Evolutionary conservation across 2,113 vertebrate genomes (phyloP).

Genomic region (Craseonycteris thonglongyai): DNA sequence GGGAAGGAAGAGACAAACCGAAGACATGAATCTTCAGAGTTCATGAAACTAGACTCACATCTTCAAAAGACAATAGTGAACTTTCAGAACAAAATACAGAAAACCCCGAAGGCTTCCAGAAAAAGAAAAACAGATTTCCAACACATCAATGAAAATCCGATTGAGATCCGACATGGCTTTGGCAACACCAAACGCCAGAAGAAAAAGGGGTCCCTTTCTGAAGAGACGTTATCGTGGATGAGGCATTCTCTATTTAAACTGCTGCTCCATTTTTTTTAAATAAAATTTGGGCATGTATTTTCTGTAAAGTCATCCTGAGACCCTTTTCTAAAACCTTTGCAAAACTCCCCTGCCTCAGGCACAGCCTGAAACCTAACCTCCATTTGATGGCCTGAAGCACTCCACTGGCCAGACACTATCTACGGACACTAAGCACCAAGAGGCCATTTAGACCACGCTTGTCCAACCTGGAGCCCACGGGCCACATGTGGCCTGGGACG

Average conservation of each 20-base stretch:
- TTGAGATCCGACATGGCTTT: not conserved
- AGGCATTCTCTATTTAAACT: not conserved
- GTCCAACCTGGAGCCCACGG: too few relatives aligned
- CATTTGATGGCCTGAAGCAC: fast-evolving
- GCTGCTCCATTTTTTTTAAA: not conserved
- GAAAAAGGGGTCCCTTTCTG: not conserved
- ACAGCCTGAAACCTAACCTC: not conserved
- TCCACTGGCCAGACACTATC: not conserved
- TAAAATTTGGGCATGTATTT: fast-evolving
- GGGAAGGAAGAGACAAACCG: not conserved
- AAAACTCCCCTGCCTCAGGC: not conserved
- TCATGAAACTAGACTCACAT: not conserved
- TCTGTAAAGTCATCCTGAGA: not conserved
- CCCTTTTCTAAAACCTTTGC: not conserved
- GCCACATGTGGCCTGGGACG: too few relatives aligned
- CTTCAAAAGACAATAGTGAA: not conserved
- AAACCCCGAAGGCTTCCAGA: not conserved
- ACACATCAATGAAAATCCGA: not conserved
- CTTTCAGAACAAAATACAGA: not conserved
- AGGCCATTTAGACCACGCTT: not conserved
- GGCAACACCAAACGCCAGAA: too few relatives aligned
- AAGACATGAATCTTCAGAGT: not conserved
- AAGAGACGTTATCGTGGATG: not conserved
- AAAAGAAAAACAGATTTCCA: not conserved
- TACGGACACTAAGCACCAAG: not conserved